phyloP scores from a whole-genome alignment of 2,797 vertebrate genomes.

The Scyliorhinus canicula region DNA sequence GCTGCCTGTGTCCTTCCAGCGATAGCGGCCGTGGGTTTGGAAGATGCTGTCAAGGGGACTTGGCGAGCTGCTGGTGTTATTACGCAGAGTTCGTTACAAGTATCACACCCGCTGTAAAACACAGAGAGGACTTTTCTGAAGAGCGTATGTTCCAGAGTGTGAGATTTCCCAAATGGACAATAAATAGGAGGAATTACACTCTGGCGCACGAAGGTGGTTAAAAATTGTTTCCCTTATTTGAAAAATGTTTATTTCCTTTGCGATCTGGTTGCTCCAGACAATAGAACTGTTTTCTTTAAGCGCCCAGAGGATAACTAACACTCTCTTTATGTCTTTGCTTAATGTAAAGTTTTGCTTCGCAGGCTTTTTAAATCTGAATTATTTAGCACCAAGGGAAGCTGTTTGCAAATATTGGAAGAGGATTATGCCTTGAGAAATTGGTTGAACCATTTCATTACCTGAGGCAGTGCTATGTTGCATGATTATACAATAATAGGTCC shows the following conservation, averaged over 20 bases:
- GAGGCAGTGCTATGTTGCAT: background rate
- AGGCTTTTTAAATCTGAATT: constrained; percentile 14
- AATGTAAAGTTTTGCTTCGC: background rate
- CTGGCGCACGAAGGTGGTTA: background rate
- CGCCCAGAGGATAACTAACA: background rate
- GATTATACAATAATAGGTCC: background rate
- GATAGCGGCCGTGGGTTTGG: too few relatives aligned
- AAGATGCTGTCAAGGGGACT: background rate
- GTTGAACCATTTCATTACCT: background rate
- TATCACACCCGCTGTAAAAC: background rate
- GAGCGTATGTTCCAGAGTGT: background rate
- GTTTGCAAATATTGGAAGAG: background rate
- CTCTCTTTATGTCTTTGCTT: background rate
- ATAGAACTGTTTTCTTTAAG: background rate
- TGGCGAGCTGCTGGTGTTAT: background rate
- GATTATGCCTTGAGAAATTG: background rate
- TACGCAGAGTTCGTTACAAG: too few relatives aligned
- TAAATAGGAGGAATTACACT: background rate
- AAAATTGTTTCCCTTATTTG: background rate
- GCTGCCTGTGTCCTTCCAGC: too few relatives aligned
- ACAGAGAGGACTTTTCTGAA: background rate
- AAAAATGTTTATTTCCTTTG: background rate
- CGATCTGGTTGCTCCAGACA: background rate
- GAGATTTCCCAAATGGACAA: background rate
- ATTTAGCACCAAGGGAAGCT: background rate